phyloP scores from a whole-genome alignment of 1,140 invertebrate genomes.

The Tetragonula clypearis region DNA sequence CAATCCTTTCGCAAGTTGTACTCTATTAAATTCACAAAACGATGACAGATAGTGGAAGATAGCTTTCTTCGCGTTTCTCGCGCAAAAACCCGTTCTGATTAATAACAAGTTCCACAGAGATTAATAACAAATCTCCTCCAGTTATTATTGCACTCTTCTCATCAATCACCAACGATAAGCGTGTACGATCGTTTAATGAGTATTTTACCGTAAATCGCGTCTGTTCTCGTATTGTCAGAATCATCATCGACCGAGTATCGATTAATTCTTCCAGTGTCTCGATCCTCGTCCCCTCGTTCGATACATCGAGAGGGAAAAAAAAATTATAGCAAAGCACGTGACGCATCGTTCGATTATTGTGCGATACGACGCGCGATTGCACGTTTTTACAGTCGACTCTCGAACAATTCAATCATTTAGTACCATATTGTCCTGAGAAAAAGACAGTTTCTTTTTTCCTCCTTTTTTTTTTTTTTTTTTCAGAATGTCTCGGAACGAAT shows the following conservation, averaged over 20 bases:
- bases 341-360: constrained; percentile 49
- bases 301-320: constrained; percentile 12
- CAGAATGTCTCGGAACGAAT: background rate
- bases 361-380: background rate
- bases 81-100: background rate
- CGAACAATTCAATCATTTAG: too few relatives aligned
- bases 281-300: background rate
- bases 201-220: background rate
- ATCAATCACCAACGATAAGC: background rate
- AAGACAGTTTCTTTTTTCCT: too few relatives aligned
- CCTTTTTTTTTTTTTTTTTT: background rate
- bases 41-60: background rate
- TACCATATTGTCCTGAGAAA: too few relatives aligned
- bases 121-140: too few relatives aligned
- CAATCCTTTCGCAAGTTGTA: too few relatives aligned
- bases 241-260: background rate
- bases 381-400: background rate
- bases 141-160: background rate
- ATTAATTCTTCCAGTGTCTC: background rate
- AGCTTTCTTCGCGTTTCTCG: background rate
- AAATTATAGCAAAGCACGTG: constrained; percentile 3
- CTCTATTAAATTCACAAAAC: too few relatives aligned
- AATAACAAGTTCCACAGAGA: background rate
- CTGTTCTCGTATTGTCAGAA: background rate
- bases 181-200: background rate